Percentiles rank a stretch among this genome's conserved stretches.
Conservation (phyloP, 2,888 invertebrate genomes). For the Synanthedon myopaeformis region DNA sequence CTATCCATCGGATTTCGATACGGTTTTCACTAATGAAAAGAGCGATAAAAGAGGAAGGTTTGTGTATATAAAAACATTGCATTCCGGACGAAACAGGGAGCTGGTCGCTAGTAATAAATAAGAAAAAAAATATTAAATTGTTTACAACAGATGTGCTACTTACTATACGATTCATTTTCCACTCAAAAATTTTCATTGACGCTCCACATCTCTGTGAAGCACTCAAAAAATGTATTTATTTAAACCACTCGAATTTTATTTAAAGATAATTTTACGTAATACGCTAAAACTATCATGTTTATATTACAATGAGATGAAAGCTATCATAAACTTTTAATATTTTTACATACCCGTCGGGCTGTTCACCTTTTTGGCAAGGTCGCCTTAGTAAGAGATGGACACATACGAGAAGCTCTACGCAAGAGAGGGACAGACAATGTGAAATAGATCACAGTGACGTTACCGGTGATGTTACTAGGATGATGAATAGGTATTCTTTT, state of each 20-base stretch:
- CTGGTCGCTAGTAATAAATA: too few species aligned
- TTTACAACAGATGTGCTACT: too few species aligned
- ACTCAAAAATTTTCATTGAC: too few species aligned
- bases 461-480: slow-evolving; percentile 20
- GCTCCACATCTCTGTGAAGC: too few species aligned
- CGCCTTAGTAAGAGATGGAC: slow-evolving; percentile 18
- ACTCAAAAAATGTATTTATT: too few species aligned
- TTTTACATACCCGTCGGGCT: slow-evolving; percentile 22
- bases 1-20: too few species aligned
- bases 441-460: slow-evolving; percentile 3
- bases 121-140: too few species aligned
- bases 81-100: too few species aligned
- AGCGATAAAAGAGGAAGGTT: too few species aligned
- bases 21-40: too few species aligned
- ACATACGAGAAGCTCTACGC: slow-evolving; percentile 5
- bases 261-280: neutral
- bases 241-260: neutral
- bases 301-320: neutral
- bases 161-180: too few species aligned
- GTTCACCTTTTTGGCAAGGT: slow-evolving; percentile 45
- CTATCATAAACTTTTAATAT: slow-evolving; percentile 3
- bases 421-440: slow-evolving; percentile 12
- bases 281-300: neutral
- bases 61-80: too few species aligned
- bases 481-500: slow-evolving; percentile 4